Evolutionary conservation across 1,140 invertebrate genomes (phyloP), one percentile per base, ranked within the genome.

Genomic region (Neomicropteryx cornuta): DNA sequence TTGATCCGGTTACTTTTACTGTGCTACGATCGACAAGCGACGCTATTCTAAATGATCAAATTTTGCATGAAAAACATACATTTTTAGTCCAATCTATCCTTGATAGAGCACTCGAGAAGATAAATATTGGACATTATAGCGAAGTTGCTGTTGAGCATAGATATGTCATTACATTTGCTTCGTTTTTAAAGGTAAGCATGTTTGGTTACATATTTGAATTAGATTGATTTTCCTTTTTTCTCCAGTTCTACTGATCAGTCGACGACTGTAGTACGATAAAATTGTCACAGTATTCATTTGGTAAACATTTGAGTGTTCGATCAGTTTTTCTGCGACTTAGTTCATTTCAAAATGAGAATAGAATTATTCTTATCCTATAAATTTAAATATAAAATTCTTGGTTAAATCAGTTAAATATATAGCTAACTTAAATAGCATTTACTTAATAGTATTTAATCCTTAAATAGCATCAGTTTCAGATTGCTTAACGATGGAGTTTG

Each of bases 91-190:
- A 75, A 50, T 69, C 69, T 21, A 66, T 86, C 37, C 60, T 87
- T 29, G 83, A 88, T 58, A 71, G 73, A 50, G 71, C 70, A 44
- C 87, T 86, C 79, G 86, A 92, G 60, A 64, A 73, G 47, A 68
- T 92, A 10, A 88, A 92, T 62, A 81, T 81, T 30, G 87, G 88
- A 1, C 75, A 87, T 50, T 94, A 88, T 82, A 85, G 80, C 67
- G 71, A 79, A 52, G 85, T 92, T 10, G 60, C 72, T 20, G 42
- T 72, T 27, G 58, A 49, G 16, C 58, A 73, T 30, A 67, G 77
- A 47, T 73, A 76, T 53, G 67, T 70, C 31, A 79, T 81, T 52
- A 74, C 78, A 10, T 52, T 79, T 31, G 72, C 68, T 4, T 70
- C 72, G 45, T 75, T 76, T 42, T 50, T 79, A 10, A 76, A 76